A percentile compares a stretch with the other conserved stretches of the same genome.
phyloP scores from a whole-genome alignment of 2,797 vertebrate genomes.

The Gastrophryne carolinensis region DNA sequence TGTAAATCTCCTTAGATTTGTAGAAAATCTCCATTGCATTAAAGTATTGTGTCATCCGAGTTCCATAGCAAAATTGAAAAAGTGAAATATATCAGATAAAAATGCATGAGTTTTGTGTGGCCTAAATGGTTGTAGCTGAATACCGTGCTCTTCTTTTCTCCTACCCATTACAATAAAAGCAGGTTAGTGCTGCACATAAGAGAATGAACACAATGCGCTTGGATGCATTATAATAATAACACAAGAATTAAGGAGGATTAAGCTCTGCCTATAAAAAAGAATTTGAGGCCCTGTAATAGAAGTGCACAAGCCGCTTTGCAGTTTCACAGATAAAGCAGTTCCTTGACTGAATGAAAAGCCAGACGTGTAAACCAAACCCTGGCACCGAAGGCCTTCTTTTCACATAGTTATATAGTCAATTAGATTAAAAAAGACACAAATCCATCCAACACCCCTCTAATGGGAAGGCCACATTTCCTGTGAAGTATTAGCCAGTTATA shows the following conservation, averaged over 20 bases:
- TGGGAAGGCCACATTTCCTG: too few relatives aligned
- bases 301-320: constrained; percentile 4
- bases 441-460: too few relatives aligned
- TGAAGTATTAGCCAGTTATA: too few relatives aligned
- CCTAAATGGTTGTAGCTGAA: neutral
- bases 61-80: neutral
- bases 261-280: constrained; percentile 7
- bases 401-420: too few relatives aligned
- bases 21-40: constrained; percentile 26
- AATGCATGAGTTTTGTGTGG: neutral
- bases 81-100: neutral
- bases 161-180: constrained; percentile 16
- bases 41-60: constrained; percentile 3
- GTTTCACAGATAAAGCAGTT: neutral
- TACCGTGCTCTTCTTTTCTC: neutral
- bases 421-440: too few relatives aligned
- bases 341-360: too few relatives aligned
- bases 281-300: neutral
- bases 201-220: constrained; percentile 21
- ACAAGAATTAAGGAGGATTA: constrained; percentile 27
- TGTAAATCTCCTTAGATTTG: constrained; percentile 19
- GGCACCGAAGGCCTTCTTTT: too few relatives aligned
- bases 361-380: too few relatives aligned
- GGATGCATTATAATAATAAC: constrained; percentile 31
- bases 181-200: constrained; percentile 10